A percentile compares a stretch with the other conserved stretches of the same genome.
phyloP scores from a whole-genome alignment of 2,797 vertebrate species.

The Silurus lanzhouensis region DNA sequence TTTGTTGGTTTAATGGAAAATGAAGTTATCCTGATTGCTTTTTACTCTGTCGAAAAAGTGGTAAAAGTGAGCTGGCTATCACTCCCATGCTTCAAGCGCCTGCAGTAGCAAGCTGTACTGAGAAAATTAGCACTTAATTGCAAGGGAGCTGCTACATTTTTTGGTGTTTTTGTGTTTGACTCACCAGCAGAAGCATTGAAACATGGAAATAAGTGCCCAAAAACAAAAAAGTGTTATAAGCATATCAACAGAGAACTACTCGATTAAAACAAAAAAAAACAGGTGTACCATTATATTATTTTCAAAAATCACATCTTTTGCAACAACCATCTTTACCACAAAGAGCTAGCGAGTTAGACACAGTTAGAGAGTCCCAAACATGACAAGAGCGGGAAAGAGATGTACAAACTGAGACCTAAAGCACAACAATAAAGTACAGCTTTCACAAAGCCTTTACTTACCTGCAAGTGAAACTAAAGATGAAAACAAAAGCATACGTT shows the following conservation, averaged over 20 bases:
- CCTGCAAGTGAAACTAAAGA: slow-evolving; percentile 7
- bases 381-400: background rate
- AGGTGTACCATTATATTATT: background rate
- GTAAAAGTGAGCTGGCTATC: slow-evolving; percentile 22
- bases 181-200: slow-evolving; percentile 12
- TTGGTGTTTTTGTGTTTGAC: slow-evolving; percentile 4
- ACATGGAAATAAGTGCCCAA: slow-evolving; percentile 6
- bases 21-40: slow-evolving; percentile 21
- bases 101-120: slow-evolving; percentile 23
- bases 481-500: slow-evolving; percentile 31
- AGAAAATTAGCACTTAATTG: slow-evolving; percentile 32
- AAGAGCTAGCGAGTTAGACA: slow-evolving; percentile 24
- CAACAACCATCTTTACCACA: slow-evolving; percentile 31
- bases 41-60: slow-evolving; percentile 10
- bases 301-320: background rate
- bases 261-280: background rate
- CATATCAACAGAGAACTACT: background rate
- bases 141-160: slow-evolving; percentile 25
- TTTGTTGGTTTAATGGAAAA: slow-evolving; percentile 22
- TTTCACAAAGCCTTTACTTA: slow-evolving; percentile 21
- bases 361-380: slow-evolving; percentile 9
- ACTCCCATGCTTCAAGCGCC: slow-evolving; percentile 2
- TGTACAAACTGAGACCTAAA: slow-evolving; percentile 48
- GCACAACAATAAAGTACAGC: slow-evolving; percentile 57
- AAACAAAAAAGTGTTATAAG: background rate